Conservation (phyloP, 1,140 invertebrate species). For the Pseudomyrmex dendroicus region DNA sequence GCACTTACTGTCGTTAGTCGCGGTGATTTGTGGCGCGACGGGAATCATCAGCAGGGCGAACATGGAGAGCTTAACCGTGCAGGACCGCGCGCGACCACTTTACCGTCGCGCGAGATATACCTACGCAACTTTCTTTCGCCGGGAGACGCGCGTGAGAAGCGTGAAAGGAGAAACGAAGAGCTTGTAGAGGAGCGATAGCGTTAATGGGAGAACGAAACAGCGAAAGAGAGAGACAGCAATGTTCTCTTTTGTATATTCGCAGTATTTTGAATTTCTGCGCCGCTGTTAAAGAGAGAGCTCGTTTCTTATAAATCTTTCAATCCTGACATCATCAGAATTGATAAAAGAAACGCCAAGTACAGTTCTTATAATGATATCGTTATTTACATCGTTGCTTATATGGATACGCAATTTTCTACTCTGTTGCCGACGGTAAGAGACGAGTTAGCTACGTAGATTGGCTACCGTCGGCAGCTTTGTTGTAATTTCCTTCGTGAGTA, state of each 20-base stretch:
- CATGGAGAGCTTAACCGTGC: conserved; percentile 10
- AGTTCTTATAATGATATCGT: conserved; percentile 22
- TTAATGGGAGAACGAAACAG: not conserved
- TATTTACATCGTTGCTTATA: conserved; percentile 53
- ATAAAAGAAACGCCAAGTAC: not conserved
- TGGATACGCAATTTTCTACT: conserved; percentile 54
- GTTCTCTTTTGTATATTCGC: not conserved
- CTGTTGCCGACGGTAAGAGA: conserved; percentile 53
- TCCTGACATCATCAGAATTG: no score
- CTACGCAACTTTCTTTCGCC: not conserved
- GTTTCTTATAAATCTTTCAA: no score
- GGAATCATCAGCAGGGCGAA: conserved; percentile 22
- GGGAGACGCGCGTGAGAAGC: not conserved
- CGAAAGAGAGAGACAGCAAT: not conserved
- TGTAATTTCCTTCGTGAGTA: conserved; percentile 30
- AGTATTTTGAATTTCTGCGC: no score
- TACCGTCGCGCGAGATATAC: conserved; percentile 8
- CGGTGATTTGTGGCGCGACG: conserved; percentile 45
- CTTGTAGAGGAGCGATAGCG: conserved; percentile 21
- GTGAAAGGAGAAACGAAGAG: not conserved
- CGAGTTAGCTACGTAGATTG: conserved; percentile 40
- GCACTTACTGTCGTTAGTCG: conserved; percentile 31
- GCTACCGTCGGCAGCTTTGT: conserved; percentile 52
- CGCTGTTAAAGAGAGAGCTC: no score
- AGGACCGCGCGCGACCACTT: conserved; percentile 34